phyloP scores from a whole-genome alignment of 2,797 vertebrate genomes.

The Pantherophis vulpinus region DNA sequence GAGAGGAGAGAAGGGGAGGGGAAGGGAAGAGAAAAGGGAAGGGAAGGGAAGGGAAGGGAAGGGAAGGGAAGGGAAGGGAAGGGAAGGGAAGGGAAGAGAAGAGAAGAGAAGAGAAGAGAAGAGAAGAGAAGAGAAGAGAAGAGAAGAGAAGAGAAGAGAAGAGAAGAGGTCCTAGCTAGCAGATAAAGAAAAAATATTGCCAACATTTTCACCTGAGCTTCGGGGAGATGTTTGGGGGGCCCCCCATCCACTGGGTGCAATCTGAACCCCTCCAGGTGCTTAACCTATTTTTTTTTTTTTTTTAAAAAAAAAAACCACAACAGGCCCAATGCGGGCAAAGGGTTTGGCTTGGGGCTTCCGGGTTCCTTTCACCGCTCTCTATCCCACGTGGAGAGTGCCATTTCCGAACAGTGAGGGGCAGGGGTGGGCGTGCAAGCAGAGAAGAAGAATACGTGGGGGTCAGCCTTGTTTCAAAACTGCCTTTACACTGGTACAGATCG shows the following conservation, averaged over 20 bases:
- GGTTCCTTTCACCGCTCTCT: not conserved
- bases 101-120: not conserved
- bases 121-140: not conserved
- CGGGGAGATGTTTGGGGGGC: not conserved
- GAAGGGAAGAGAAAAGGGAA: not conserved
- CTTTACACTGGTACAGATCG: not conserved
- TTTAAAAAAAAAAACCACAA: not conserved
- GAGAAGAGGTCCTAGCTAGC: not conserved
- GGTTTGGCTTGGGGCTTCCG: not conserved
- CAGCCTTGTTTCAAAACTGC: not conserved
- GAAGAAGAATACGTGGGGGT: accelerated
- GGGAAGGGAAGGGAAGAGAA: not conserved
- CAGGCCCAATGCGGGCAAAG: not conserved
- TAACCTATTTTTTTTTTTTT: not conserved
- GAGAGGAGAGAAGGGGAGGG: not conserved
- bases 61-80: too few species aligned
- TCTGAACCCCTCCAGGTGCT: not conserved
- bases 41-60: too few species aligned
- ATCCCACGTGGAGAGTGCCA: accelerated
- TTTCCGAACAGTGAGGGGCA: not conserved
- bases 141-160: not conserved
- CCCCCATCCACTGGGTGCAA: not conserved
- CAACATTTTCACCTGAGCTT: slow-evolving; percentile 19
- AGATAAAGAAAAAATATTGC: not conserved
- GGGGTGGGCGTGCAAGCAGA: not conserved